Conservation (phyloP, 1,140 invertebrate genomes). For the Palaemon carinicauda region DNA sequence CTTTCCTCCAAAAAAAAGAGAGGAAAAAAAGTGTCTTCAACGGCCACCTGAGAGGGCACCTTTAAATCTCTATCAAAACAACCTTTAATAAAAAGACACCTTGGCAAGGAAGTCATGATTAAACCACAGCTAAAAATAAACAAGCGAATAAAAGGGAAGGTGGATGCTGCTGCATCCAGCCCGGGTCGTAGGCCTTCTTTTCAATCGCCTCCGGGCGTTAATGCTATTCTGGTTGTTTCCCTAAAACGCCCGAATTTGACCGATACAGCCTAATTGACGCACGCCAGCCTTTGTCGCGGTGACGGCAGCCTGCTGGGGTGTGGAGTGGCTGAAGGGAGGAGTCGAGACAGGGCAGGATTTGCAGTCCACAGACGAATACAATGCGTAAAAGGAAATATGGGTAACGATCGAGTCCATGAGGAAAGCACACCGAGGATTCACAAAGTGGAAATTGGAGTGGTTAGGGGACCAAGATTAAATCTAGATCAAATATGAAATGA, state of each 20-base stretch:
- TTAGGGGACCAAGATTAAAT: no score
- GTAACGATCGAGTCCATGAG: neutral
- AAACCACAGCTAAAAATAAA: no score
- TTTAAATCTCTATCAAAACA: no score
- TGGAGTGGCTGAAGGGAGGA: neutral
- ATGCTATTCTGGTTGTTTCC: slow-evolving; percentile 35
- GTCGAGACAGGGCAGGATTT: neutral
- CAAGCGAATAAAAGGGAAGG: no score
- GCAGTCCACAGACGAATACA: neutral
- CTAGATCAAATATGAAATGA: no score
- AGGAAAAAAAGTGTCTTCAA: neutral
- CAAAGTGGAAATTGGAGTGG: neutral
- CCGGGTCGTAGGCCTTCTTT: no score
- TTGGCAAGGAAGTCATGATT: no score
- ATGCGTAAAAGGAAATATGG: neutral
- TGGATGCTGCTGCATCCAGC: no score
- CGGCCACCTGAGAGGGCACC: no score
- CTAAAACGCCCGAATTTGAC: slow-evolving; percentile 38
- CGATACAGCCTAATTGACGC: slow-evolving; percentile 41
- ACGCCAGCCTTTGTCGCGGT: slow-evolving; percentile 1
- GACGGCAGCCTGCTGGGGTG: neutral
- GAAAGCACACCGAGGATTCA: neutral
- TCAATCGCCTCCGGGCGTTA: neutral
- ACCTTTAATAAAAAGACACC: no score
- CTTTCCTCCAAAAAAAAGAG: neutral